A percentile compares a stretch with the other conserved stretches of the same genome.
These are phyloP conservation scores for Delphinus delphis DNA, from an alignment of 2,113 vertebrate genomes.

Conservation along the genomic window DNA sequence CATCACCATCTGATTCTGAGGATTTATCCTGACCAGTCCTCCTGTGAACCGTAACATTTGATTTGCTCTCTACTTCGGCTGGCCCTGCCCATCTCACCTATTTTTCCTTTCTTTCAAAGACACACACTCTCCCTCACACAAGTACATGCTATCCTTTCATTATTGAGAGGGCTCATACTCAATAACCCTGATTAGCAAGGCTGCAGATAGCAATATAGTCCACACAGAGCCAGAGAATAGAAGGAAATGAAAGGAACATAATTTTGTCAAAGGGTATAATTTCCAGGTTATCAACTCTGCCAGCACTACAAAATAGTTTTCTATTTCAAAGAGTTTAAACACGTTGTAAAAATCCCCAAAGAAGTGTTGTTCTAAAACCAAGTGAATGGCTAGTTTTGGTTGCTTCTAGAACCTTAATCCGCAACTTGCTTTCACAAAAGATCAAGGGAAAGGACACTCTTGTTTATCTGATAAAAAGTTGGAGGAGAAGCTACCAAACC, in stretches of 20 bases:
- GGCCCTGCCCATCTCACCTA: background rate
- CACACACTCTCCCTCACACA: background rate
- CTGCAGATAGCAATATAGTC: background rate
- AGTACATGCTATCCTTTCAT: background rate
- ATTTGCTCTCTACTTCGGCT: background rate
- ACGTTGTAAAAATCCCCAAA: background rate
- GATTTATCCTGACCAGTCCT: background rate
- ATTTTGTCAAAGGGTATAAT: background rate
- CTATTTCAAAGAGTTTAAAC: background rate
- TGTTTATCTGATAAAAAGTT: background rate
- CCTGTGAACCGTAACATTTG: background rate
- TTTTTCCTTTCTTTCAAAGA: background rate
- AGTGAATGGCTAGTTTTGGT: background rate
- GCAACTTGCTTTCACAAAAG: conserved; percentile 17
- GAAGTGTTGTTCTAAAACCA: background rate
- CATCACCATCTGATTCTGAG: background rate
- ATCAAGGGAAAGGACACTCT: background rate
- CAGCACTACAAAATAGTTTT: background rate
- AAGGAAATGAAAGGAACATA: conserved; percentile 20
- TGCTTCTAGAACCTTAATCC: background rate
- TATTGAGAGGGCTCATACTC: background rate
- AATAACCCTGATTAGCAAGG: background rate
- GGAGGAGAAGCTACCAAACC: background rate
- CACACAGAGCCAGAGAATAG: background rate
- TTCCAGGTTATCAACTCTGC: background rate